These are phyloP conservation scores for Chionomys nivalis DNA, from an alignment of 2,113 vertebrate species.

Conservation along the genomic window DNA sequence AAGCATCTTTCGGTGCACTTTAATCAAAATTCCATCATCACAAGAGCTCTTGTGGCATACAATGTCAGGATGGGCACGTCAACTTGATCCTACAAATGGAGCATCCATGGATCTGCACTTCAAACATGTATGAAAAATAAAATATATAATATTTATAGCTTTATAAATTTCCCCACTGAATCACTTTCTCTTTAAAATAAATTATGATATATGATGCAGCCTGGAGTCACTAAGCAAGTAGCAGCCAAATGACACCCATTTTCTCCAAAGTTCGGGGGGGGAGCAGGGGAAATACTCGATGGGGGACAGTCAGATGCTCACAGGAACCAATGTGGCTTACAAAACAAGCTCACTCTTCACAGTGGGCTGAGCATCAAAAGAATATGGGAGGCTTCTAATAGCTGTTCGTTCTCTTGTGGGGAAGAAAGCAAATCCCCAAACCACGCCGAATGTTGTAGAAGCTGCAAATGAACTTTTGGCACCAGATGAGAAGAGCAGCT, in stretches of 20 bases:
- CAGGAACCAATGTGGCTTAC: slow-evolving; percentile 75
- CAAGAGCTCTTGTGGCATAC: slow-evolving; percentile 77
- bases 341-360: slow-evolving; percentile 74
- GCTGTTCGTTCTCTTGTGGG: slow-evolving; percentile 26
- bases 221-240: slow-evolving; percentile 71
- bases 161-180: slow-evolving; percentile 83
- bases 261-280: slow-evolving; percentile 65
- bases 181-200: slow-evolving; percentile 78
- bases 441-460: slow-evolving; percentile 69
- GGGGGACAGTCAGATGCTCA: slow-evolving; percentile 68
- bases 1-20: slow-evolving; percentile 82
- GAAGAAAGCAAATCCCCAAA: slow-evolving; percentile 56
- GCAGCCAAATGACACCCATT: slow-evolving; percentile 68
- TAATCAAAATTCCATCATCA: slow-evolving; percentile 85
- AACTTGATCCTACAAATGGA: slow-evolving; percentile 83
- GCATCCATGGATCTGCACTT: slow-evolving; percentile 83
- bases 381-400: slow-evolving; percentile 63
- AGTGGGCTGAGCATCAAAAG: slow-evolving; percentile 64
- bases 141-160: slow-evolving; percentile 87
- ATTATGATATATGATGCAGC: slow-evolving; percentile 68
- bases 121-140: slow-evolving; percentile 89
- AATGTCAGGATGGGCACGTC: slow-evolving; percentile 83
- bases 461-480: slow-evolving; percentile 86
- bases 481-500: slow-evolving; percentile 83
- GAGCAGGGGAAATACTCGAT: slow-evolving; percentile 65